phyloP scores from a whole-genome alignment of 2,888 invertebrate genomes.

The Anticlea derivata region DNA sequence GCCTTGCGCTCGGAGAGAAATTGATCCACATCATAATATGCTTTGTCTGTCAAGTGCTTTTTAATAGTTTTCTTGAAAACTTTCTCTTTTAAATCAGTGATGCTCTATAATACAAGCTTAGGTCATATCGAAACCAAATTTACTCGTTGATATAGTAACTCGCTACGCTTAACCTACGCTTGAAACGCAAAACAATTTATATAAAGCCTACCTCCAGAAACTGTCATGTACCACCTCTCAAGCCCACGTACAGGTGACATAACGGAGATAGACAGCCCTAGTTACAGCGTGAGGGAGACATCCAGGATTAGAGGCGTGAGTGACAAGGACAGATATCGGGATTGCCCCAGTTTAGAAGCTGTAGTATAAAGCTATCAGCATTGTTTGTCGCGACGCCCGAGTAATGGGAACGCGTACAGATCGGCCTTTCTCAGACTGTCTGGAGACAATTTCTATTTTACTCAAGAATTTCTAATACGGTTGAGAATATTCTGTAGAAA shows the following conservation, averaged over 20 bases:
- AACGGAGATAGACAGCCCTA: conserved; percentile 47
- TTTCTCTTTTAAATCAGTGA: no score
- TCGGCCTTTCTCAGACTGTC: conserved; percentile 55
- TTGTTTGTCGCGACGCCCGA: conserved; percentile 66
- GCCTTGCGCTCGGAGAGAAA: no score
- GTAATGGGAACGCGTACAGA: conserved; percentile 55
- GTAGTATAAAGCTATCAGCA: conserved; percentile 57
- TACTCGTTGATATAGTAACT: no score
- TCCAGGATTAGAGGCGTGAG: conserved; percentile 47
- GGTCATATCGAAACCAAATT: no score
- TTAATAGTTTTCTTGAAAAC: no score
- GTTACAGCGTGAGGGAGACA: conserved; percentile 45
- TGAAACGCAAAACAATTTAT: conserved; percentile 3
- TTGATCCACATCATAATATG: no score
- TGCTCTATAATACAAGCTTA: no score
- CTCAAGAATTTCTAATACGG: background rate
- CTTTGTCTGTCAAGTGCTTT: no score
- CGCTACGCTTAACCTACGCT: background rate
- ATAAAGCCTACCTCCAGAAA: conserved; percentile 15
- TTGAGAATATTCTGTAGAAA: background rate
- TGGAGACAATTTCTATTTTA: conserved; percentile 45
- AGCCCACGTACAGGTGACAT: conserved; percentile 28
- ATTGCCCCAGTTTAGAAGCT: conserved; percentile 69
- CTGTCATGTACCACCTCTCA: conserved; percentile 25
- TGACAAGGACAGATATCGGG: conserved; percentile 70